Base-by-base conservation (phyloP, 2,797 vertebrate genomes). In the Ceryle rudis region DNA sequence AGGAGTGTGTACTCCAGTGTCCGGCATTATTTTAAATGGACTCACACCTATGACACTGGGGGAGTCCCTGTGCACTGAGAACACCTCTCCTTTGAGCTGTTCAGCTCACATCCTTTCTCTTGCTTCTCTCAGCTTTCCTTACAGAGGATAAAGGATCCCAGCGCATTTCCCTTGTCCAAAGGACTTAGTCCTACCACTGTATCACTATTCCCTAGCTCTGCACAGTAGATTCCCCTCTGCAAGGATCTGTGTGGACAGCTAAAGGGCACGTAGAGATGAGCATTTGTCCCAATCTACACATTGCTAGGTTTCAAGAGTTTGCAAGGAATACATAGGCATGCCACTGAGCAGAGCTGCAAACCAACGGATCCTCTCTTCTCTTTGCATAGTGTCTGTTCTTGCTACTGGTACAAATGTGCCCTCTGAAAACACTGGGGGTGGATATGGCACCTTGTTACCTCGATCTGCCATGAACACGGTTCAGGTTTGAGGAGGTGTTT, bases 301-400 rank as follows among this genome's bases (percentile, higher is more conserved):
- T 5, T 72, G 81, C 58, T 33, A 60, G 13, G 4, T 77, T 69
- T 67, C 26, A 80, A 80, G n/a, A 52, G 5, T 73, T 65, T 33
- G 4, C 44, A 70, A 31, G 21, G n/a, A 81, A 29, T 47, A 5
- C 5, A 16, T 5, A 20, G 31, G 19, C 15, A 26, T 0, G 0
- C 7, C 39, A 61, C 10, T 10, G 23, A 67, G 26, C 23, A 74
- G 25, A 77, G 9, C 10, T 72, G 14, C 22, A 81, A 61, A 42
- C 2, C 15, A 44, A 55, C 5, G 26, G 7, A 80, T 42, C 3
- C 11, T 55, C 11, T 13, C 5, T n/a, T 51, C 14, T 41, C n/a
- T 33, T 57, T 18, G 5, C 61, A 17, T 9, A 81, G 9, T 39
- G 33, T 51, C n/a, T 66, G 2, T 60, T 35, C 10, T 39, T 62